A percentile compares a stretch with the other conserved stretches of the same genome.
Evolutionary conservation across 2,113 vertebrate species (phyloP).

Genomic region (Dipodomys merriami): DNA sequence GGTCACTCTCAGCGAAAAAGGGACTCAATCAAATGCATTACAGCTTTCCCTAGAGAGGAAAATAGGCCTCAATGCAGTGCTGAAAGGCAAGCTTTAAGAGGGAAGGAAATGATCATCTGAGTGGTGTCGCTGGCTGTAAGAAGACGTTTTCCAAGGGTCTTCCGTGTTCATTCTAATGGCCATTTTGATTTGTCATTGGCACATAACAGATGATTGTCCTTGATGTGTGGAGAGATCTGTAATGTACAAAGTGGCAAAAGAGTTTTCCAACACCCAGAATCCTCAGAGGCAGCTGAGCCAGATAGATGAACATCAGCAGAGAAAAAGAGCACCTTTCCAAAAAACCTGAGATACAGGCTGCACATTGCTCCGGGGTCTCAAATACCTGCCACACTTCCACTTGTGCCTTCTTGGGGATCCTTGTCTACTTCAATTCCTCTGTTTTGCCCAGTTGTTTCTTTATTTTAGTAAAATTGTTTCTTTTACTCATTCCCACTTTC

Average conservation of each 20-base stretch:
- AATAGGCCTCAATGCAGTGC: not conserved
- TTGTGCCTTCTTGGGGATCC: not conserved
- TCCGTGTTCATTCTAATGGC: not conserved
- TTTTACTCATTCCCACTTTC: not conserved
- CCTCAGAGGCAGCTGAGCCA: not conserved
- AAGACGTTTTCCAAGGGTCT: constrained; percentile 39
- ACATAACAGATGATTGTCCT: constrained; percentile 1
- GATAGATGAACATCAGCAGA: not conserved
- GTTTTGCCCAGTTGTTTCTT: not conserved
- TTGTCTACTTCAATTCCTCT: not conserved
- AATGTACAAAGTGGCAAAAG: not conserved
- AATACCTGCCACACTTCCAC: not conserved
- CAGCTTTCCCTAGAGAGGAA: constrained; percentile 16
- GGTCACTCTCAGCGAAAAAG: constrained; percentile 25
- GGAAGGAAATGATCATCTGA: constrained; percentile 26
- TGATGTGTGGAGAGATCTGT: not conserved
- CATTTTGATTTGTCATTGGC: constrained; percentile 19
- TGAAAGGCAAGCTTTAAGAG: constrained; percentile 44
- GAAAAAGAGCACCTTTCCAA: not conserved
- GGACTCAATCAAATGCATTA: constrained; percentile 18
- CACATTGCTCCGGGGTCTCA: not conserved
- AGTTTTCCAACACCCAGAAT: not conserved
- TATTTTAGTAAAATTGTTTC: not conserved
- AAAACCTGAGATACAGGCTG: not conserved
- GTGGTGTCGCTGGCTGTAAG: not conserved